A percentile compares a stretch with the other conserved stretches of the same genome.
Conservation (phyloP, 2,797 vertebrate species). For the Hybognathus amarus region DNA sequence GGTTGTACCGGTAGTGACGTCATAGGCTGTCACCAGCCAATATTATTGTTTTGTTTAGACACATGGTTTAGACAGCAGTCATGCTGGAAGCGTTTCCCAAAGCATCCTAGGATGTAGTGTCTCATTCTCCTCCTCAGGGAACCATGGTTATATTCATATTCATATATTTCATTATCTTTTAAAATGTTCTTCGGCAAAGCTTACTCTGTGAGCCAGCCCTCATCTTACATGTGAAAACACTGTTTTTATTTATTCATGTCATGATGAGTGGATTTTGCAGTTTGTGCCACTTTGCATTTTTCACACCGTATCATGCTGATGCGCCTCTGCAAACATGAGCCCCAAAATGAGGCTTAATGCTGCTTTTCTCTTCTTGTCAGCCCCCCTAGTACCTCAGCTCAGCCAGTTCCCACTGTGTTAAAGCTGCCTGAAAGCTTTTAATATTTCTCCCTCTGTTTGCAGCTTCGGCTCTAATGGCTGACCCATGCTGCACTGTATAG, state of each 20-base stretch:
- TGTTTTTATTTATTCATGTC: slow-evolving; percentile 62
- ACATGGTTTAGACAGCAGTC: too few relatives aligned
- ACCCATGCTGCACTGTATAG: slow-evolving; percentile 64
- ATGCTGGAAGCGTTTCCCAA: too few relatives aligned
- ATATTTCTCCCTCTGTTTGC: slow-evolving; percentile 69
- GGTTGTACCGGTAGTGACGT: too few relatives aligned
- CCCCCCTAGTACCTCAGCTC: slow-evolving; percentile 36
- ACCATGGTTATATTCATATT: not conserved
- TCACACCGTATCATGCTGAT: slow-evolving; percentile 52
- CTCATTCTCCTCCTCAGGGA: too few relatives aligned
- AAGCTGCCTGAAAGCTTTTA: slow-evolving; percentile 67
- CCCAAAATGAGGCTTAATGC: slow-evolving; percentile 54
- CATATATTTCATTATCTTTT: slow-evolving; percentile 40
- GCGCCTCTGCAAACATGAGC: slow-evolving; percentile 33
- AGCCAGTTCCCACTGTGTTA: slow-evolving; percentile 47
- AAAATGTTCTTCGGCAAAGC: slow-evolving; percentile 34
- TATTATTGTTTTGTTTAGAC: too few relatives aligned
- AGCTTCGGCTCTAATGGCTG: slow-evolving; percentile 70
- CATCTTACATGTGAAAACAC: slow-evolving; percentile 46
- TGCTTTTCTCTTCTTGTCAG: slow-evolving; percentile 47
- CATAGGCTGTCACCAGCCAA: too few relatives aligned
- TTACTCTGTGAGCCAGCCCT: slow-evolving; percentile 35
- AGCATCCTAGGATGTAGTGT: too few relatives aligned
- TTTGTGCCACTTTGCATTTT: slow-evolving; percentile 59
- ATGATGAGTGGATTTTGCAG: slow-evolving; percentile 57